Evolutionary conservation across 2,113 vertebrate genomes (phyloP).

Genomic region (Anarhynchus alexandrinus): DNA sequence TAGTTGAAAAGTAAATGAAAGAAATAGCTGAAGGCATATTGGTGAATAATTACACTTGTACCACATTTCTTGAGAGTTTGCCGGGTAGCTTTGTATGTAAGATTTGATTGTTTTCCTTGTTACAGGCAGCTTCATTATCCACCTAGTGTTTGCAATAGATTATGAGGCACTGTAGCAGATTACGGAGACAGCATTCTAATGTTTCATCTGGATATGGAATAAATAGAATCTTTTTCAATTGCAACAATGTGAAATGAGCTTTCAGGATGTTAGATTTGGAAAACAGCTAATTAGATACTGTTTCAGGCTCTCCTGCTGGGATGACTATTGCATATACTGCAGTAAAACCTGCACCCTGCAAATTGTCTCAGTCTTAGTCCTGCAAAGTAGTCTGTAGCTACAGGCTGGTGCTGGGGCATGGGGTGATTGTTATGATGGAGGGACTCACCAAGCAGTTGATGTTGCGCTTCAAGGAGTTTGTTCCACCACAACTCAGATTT

Average conservation of each 20-base stretch:
- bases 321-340: neutral
- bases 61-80: neutral
- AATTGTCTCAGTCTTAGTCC: neutral
- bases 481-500: neutral
- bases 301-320: neutral
- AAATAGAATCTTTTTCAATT: neutral
- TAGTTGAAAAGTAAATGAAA: conserved; percentile 44
- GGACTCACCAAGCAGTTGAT: neutral
- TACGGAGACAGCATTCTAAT: neutral
- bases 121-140: conserved; percentile 20
- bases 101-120: conserved; percentile 35
- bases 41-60: conserved; percentile 58
- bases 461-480: neutral
- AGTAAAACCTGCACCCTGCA: neutral
- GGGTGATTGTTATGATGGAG: neutral
- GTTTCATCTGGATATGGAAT: conserved; percentile 40
- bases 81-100: neutral
- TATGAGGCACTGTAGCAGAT: neutral
- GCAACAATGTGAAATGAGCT: neutral
- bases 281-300: neutral
- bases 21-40: conserved; percentile 47
- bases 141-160: conserved; percentile 11
- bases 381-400: neutral
- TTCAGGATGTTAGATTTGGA: neutral
- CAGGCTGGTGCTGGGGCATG: neutral